Percentiles rank a stretch among this genome's conserved stretches.
phyloP scores from a whole-genome alignment of 2,888 invertebrate species.

The Napeogenes inachia region DNA sequence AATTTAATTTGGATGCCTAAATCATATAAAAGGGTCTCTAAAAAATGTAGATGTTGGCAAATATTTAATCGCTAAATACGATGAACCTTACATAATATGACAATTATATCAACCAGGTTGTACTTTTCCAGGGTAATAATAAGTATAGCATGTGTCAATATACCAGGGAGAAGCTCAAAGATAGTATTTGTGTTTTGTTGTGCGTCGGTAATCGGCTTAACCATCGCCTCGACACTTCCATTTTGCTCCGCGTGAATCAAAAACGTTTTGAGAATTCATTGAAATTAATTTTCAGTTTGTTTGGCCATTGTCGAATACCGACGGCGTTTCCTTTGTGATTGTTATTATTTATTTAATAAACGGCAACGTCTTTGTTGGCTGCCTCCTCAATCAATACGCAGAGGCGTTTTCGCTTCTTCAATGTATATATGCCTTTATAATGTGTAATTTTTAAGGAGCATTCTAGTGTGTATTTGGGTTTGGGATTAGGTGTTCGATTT shows the following conservation, averaged over 20 bases:
- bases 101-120: neutral
- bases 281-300: constrained; percentile 75
- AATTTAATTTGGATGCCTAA: too few relatives aligned
- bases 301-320: constrained; percentile 68
- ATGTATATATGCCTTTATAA: constrained; percentile 31
- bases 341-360: constrained; percentile 75
- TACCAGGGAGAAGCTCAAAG: constrained; percentile 42
- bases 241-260: constrained; percentile 56
- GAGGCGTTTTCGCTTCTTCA: constrained; percentile 47
- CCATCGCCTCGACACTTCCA: constrained; percentile 51
- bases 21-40: too few relatives aligned
- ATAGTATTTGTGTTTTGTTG: constrained; percentile 67
- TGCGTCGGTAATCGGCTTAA: constrained; percentile 74
- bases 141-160: constrained; percentile 55
- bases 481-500: constrained; percentile 13
- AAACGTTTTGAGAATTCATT: constrained; percentile 72
- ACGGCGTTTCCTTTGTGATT: constrained; percentile 56
- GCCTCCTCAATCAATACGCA: constrained; percentile 51
- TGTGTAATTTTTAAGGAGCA: constrained; percentile 16
- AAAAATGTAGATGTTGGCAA: too few relatives aligned
- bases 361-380: constrained; percentile 61
- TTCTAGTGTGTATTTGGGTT: constrained; percentile 17
- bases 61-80: neutral
- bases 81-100: constrained; percentile 4
- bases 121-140: constrained; percentile 36